Evolutionary conservation across 2,797 vertebrate genomes (phyloP).

Genomic region (Perodicticus potto): DNA sequence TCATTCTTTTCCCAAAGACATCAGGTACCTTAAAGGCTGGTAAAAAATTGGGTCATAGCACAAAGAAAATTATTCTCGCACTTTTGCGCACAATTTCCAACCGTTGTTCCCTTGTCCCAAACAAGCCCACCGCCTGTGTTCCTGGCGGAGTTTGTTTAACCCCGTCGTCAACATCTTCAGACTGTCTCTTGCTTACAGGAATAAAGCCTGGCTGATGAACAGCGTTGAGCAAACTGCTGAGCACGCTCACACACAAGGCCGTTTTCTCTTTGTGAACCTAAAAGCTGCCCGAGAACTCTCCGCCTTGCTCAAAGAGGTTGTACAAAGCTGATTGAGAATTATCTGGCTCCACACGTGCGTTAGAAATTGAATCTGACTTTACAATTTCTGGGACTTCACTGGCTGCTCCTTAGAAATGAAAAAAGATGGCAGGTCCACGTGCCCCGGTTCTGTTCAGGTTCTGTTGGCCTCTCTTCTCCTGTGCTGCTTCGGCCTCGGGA

Average conservation of each 20-base stretch:
- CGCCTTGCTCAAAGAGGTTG: constrained; percentile 52
- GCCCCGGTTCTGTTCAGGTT: neutral
- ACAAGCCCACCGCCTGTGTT: constrained; percentile 13
- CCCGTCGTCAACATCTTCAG: neutral
- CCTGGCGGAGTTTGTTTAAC: constrained; percentile 41
- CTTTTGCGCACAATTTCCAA: neutral
- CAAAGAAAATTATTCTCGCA: constrained; percentile 46
- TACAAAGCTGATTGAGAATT: constrained; percentile 53
- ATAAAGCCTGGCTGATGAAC: constrained; percentile 33
- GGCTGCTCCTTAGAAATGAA: constrained; percentile 71
- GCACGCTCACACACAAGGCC: constrained; percentile 55
- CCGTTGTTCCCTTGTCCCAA: neutral
- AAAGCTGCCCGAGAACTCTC: constrained; percentile 61
- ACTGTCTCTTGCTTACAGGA: constrained; percentile 55
- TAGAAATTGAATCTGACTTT: constrained; percentile 71
- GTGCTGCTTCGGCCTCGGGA: neutral
- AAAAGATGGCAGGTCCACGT: constrained; percentile 68
- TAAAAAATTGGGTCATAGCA: neutral
- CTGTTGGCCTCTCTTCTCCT: neutral
- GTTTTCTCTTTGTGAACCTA: constrained; percentile 61
- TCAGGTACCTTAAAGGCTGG: constrained; percentile 56
- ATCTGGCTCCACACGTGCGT: constrained; percentile 14
- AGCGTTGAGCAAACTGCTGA: constrained; percentile 30
- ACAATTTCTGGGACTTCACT: constrained; percentile 25
- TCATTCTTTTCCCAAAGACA: neutral